Conservation (phyloP, 2,113 vertebrate species). For the Hystrix cristata region DNA sequence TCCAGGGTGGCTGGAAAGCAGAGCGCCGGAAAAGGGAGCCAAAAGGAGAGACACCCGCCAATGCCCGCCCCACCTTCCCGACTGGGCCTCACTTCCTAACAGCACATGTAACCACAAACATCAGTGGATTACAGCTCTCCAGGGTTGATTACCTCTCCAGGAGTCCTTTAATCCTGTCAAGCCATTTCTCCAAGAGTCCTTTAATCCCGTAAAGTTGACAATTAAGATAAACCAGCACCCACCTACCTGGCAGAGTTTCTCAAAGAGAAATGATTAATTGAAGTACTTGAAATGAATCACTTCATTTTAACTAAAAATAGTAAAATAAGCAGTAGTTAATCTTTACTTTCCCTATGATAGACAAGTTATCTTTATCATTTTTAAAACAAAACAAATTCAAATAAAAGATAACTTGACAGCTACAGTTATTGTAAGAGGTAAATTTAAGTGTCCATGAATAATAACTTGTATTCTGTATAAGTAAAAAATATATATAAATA, state of each 20-base stretch:
- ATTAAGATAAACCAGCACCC: neutral
- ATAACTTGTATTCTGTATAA: neutral
- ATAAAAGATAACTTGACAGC: neutral
- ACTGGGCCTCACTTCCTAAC: neutral
- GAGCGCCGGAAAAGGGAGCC: neutral
- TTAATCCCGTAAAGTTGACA: neutral
- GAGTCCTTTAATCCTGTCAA: neutral
- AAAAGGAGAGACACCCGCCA: neutral
- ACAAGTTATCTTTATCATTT: neutral
- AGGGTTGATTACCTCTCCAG: neutral
- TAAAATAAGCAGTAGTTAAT: neutral
- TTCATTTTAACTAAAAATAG: constrained; percentile 33
- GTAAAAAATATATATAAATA: neutral
- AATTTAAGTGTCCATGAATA: neutral
- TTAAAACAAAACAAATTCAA: constrained; percentile 11
- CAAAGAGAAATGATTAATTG: neutral
- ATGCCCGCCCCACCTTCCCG: neutral
- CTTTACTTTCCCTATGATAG: neutral
- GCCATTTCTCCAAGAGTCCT: neutral
- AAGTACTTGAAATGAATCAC: neutral
- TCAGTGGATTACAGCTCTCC: neutral
- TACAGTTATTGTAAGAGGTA: neutral
- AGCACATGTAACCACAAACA: neutral
- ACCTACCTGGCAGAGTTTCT: neutral
- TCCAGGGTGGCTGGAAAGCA: neutral